These are phyloP conservation scores for Zhengitettix transpicula DNA, from an alignment of 2,888 invertebrate species.

Conservation along the genomic window DNA sequence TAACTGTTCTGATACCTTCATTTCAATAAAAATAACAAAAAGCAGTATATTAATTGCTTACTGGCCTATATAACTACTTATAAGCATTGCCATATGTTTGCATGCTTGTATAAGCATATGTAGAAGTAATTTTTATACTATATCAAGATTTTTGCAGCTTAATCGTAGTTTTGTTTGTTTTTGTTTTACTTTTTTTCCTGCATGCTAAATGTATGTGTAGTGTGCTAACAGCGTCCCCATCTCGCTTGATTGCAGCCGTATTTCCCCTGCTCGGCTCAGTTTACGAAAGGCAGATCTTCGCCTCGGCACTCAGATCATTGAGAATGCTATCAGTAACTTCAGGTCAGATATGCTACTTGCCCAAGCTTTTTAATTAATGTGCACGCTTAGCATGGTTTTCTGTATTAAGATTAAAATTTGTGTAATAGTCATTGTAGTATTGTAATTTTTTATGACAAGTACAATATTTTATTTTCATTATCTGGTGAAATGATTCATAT, in stretches of 20 bases:
- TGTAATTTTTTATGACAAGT: not conserved
- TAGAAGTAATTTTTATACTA: too few species aligned
- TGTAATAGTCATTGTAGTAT: not conserved
- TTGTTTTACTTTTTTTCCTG: too few species aligned
- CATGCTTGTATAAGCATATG: too few species aligned
- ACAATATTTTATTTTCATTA: too few species aligned
- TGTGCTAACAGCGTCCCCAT: conserved; percentile 1
- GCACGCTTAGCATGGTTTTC: not conserved
- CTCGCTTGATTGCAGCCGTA: conserved; percentile 44
- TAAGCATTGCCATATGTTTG: too few species aligned
- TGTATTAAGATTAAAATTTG: not conserved
- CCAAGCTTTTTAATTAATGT: not conserved
- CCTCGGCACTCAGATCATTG: conserved; percentile 59
- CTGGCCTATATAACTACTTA: too few species aligned
- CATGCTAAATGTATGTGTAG: not conserved
- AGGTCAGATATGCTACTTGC: conserved; percentile 42
- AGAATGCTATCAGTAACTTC: conserved; percentile 51
- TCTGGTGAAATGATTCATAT: too few species aligned
- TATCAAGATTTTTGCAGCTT: too few species aligned
- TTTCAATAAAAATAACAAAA: too few species aligned
- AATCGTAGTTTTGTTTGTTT: too few species aligned
- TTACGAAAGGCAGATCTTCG: conserved; percentile 67
- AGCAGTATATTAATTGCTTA: too few species aligned
- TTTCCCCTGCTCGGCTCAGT: conserved; percentile 67
- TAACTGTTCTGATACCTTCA: too few species aligned